Base-by-base conservation (phyloP, 1,140 invertebrate species). In the Drosophila parvula region DNA sequence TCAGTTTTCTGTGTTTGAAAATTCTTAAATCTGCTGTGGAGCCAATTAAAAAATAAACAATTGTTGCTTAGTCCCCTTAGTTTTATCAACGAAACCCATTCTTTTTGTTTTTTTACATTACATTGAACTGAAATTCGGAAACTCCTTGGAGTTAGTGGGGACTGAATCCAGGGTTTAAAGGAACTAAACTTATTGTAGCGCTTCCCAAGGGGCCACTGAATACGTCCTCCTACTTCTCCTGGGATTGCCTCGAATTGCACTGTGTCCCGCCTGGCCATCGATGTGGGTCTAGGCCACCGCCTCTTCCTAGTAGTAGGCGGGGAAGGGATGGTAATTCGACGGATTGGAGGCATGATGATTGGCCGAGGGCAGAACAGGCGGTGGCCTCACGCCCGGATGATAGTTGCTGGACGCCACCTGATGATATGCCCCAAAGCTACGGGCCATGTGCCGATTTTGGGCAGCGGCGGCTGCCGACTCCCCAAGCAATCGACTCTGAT, bases 341-440 rank as follows among this genome's bases (percentile, higher is more conserved):
- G 91, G 91, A 91, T 92, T 92, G 62, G 91, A 90, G 78, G 91
- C 78, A 68, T 91, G 90, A 69, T 92, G 91, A 71, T 91, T 92
- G 32, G 91, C 81, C 11, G 91, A 91, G 3, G 91, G 89, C 57
- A 92, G 45, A 3, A 92, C 91, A 2, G 90, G 90, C 14, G 91
- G 90, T n/a, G 91, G 90, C 50, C 91, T 43, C 1, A 92, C 91
- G n/a, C 90, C 79, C 47, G 91, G 91, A 90, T 92, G 91, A 68
- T 92, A 92, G 32, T 91, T 91, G 27, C 90, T 85, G 10, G 89
- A 89, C 1, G 91, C 89, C 45, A 92, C 91, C 70, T 92, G 91
- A 71, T 92, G 91, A 53, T 92, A 92, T n/a, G 91, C 91, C 7
- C 91, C 91, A 65, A 92, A 92, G 36, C 91, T 90, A 12, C 91